Conservation (phyloP, 2,888 invertebrate species). For the Dinocampus coccinellae region DNA sequence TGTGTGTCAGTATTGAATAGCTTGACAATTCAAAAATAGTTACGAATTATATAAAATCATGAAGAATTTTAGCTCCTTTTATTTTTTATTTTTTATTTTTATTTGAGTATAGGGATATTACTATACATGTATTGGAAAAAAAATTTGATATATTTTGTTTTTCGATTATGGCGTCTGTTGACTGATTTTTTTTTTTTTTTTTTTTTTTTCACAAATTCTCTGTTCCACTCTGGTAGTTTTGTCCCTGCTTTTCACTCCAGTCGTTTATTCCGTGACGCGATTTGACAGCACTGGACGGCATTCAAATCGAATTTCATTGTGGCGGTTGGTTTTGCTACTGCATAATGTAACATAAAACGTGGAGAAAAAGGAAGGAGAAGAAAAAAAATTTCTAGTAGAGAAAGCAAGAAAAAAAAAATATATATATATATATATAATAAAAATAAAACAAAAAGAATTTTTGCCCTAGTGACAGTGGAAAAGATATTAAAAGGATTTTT, state of each 20-base stretch:
- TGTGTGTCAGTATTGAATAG: too few species aligned
- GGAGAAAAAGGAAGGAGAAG: neutral
- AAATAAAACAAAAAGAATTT: too few species aligned
- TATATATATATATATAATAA: too few species aligned
- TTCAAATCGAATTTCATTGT: slow-evolving; percentile 48
- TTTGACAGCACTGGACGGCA: slow-evolving; percentile 41
- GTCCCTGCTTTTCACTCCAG: neutral
- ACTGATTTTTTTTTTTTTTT: slow-evolving; percentile 23
- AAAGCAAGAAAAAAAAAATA: too few species aligned
- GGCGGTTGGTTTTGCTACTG: slow-evolving; percentile 31
- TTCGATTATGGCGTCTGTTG: too few species aligned
- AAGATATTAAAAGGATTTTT: neutral
- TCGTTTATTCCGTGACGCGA: slow-evolving; percentile 18
- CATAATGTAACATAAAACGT: slow-evolving; percentile 41
- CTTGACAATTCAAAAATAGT: too few species aligned
- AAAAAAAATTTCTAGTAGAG: neutral
- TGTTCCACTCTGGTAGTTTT: neutral
- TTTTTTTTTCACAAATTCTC: slow-evolving; percentile 5
- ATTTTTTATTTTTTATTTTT: too few species aligned
- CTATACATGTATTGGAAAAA: too few species aligned
- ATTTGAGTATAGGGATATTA: too few species aligned
- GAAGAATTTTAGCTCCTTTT: too few species aligned
- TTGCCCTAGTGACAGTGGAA: neutral
- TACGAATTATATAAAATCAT: too few species aligned
- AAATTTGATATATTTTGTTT: too few species aligned